Conservation (phyloP, 1,140 invertebrate species). For the Pomacea maculata region DNA sequence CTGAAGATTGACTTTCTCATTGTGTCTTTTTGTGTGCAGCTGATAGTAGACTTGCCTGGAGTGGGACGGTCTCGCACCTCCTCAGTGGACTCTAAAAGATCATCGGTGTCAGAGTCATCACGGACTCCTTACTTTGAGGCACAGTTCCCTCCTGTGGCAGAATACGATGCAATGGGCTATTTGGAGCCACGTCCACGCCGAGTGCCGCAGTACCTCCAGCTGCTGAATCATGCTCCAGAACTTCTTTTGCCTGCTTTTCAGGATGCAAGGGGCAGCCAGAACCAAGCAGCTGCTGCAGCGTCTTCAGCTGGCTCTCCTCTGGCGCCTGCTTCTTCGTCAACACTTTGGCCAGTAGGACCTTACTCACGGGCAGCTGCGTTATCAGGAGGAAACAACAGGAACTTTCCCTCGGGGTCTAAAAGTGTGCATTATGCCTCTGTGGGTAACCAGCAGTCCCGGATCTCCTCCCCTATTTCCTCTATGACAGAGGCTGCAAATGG, state of each 20-base stretch:
- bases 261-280: background rate
- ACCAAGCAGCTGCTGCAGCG: slow-evolving; percentile 9
- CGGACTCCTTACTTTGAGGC: slow-evolving; percentile 3
- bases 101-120: slow-evolving; percentile 19
- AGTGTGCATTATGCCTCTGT: background rate
- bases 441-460: background rate
- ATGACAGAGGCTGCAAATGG: background rate
- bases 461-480: background rate
- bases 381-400: background rate
- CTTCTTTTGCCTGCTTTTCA: slow-evolving; percentile 8
- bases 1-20: background rate
- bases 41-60: slow-evolving; percentile 31
- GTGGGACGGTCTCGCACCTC: slow-evolving; percentile 30
- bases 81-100: slow-evolving; percentile 33
- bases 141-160: slow-evolving; percentile 26
- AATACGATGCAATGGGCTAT: slow-evolving; percentile 36
- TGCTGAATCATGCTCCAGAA: slow-evolving; percentile 37
- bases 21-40: slow-evolving; percentile 20
- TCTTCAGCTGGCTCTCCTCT: slow-evolving; percentile 14
- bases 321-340: slow-evolving; percentile 8
- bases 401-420: background rate
- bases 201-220: slow-evolving; percentile 28
- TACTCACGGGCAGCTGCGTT: background rate
- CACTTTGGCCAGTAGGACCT: slow-evolving; percentile 13
- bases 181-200: slow-evolving; percentile 32